phyloP scores from a whole-genome alignment of 2,888 invertebrate genomes.

The Meganola albula region DNA sequence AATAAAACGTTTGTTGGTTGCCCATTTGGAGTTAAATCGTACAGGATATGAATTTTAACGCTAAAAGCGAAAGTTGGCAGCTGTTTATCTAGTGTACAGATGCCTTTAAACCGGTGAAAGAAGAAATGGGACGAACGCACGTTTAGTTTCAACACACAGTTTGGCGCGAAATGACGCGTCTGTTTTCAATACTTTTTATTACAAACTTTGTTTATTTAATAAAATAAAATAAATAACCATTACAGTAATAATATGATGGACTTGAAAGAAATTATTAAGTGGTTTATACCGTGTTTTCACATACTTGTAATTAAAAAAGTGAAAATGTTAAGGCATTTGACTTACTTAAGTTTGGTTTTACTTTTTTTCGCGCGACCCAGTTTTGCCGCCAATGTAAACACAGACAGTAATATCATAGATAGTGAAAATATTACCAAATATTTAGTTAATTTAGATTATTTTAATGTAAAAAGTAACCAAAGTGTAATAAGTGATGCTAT shows the following conservation, averaged over 20 bases:
- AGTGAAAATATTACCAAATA: conserved; percentile 38
- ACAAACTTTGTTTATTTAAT: conserved; percentile 7
- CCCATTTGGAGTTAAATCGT: conserved; percentile 27
- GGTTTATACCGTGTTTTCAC: conserved; percentile 70
- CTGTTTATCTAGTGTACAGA: conserved; percentile 25
- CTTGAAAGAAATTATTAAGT: conserved; percentile 69
- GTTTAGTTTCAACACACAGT: conserved; percentile 40
- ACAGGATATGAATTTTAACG: conserved; percentile 46
- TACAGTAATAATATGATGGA: conserved; percentile 50
- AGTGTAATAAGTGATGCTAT: conserved; percentile 27
- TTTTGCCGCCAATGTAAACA: conserved; percentile 36
- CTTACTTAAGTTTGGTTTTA: conserved; percentile 50
- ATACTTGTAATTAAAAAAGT: conserved; percentile 41
- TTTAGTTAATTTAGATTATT: conserved; percentile 27
- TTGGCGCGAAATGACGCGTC: conserved; percentile 46
- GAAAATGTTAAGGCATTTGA: conserved; percentile 40
- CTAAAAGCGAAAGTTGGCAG: conserved; percentile 45
- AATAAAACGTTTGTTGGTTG: conserved; percentile 10
- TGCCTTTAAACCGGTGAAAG: conserved; percentile 46
- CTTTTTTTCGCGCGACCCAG: conserved; percentile 47
- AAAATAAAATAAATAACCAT: conserved; percentile 7
- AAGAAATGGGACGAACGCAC: conserved; percentile 47
- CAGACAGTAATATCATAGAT: conserved; percentile 27
- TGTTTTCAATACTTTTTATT: conserved; percentile 2
- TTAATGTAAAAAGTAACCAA: conserved; percentile 29